A percentile compares a stretch with the other conserved stretches of the same genome.
phyloP scores from a whole-genome alignment of 2,797 vertebrate species.

The Odontamblyopus lacepedii region DNA sequence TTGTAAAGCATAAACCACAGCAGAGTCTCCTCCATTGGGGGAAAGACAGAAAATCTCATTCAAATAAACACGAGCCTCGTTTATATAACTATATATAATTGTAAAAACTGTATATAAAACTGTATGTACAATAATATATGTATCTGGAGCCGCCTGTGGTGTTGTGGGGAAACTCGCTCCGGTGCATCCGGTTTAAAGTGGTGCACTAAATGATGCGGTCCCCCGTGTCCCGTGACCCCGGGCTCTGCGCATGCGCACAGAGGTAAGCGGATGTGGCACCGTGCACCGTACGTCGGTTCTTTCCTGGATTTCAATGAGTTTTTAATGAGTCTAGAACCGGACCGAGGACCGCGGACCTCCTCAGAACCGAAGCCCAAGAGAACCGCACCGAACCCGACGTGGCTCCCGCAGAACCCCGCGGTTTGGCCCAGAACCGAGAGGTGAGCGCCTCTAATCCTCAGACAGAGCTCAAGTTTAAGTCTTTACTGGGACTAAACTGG shows the following conservation, averaged over 20 bases:
- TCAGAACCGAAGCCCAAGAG: background rate
- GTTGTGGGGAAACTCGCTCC: background rate
- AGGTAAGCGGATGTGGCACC: constrained; percentile 2
- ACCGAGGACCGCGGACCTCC: background rate
- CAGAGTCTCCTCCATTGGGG: no score
- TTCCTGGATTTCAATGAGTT: background rate
- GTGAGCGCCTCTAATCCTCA: background rate
- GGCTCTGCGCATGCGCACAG: background rate
- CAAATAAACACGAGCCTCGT: no score
- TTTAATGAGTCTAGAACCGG: constrained; percentile 3
- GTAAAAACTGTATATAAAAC: no score
- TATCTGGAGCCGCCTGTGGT: no score
- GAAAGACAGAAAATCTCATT: no score
- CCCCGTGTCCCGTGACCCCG: background rate
- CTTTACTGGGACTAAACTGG: background rate
- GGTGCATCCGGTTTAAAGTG: background rate
- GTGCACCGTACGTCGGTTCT: background rate
- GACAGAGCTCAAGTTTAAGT: background rate
- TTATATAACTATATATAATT: no score
- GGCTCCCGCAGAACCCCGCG: background rate
- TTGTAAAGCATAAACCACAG: no score
- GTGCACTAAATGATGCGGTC: background rate
- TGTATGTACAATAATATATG: no score
- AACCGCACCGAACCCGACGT: background rate
- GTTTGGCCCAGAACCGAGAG: background rate